These are phyloP conservation scores for Eupithecia insigniata DNA, from an alignment of 2,888 invertebrate species.

Conservation along the genomic window DNA sequence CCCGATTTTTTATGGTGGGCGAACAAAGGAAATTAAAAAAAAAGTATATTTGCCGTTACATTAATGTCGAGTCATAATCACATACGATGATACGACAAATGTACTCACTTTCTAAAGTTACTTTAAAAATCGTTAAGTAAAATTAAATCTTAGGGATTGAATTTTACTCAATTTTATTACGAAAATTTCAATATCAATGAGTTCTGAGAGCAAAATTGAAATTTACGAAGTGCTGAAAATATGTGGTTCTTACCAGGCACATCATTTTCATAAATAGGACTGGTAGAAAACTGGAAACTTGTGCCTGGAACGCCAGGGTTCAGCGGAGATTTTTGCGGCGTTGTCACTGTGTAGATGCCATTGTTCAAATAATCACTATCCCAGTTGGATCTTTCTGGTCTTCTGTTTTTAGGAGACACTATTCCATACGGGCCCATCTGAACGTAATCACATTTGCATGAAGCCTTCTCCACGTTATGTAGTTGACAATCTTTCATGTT, in stretches of 20 bases:
- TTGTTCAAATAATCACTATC: slow-evolving; percentile 74
- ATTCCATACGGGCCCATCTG: slow-evolving; percentile 78
- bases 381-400: slow-evolving; percentile 73
- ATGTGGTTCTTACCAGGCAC: slow-evolving; percentile 64
- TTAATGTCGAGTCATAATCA: no score
- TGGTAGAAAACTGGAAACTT: slow-evolving; percentile 77
- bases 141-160: no score
- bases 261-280: slow-evolving; percentile 79
- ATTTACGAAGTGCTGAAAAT: no score
- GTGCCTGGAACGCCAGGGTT: slow-evolving; percentile 74
- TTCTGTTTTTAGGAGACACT: slow-evolving; percentile 70
- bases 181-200: no score
- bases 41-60: no score
- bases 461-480: slow-evolving; percentile 73
- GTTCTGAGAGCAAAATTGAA: no score
- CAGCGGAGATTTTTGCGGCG: slow-evolving; percentile 75
- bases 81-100: no score
- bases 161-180: no score
- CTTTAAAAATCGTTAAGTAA: no score
- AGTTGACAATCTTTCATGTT: slow-evolving; percentile 79
- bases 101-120: no score
- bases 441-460: slow-evolving; percentile 79
- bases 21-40: no score
- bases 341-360: slow-evolving; percentile 77
- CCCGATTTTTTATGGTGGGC: no score